Evolutionary conservation across 2,113 vertebrate genomes (phyloP).

Genomic region (Leptobrachium leishanense): DNA sequence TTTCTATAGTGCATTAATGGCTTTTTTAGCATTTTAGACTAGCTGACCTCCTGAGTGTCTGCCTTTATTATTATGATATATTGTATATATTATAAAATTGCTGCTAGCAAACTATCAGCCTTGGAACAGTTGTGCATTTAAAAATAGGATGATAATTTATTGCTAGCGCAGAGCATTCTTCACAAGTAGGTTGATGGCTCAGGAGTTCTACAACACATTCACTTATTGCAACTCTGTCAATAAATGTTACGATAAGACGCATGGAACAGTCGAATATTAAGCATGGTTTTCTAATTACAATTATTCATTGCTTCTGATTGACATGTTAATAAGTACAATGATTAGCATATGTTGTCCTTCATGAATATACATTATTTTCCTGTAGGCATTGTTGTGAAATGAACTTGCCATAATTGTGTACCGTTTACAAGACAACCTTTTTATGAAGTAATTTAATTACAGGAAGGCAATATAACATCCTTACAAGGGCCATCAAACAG

Average conservation of each 20-base stretch:
- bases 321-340: conserved; percentile 34
- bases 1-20: neutral
- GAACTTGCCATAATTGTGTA: conserved; percentile 42
- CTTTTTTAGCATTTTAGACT: neutral
- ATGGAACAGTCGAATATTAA: neutral
- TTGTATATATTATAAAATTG: neutral
- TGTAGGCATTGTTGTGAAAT: conserved; percentile 36
- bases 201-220: neutral
- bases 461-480: conserved; percentile 46
- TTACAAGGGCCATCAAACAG: conserved; percentile 48
- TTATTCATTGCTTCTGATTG: conserved; percentile 13
- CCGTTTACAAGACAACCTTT: conserved; percentile 43
- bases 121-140: neutral
- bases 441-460: conserved; percentile 48
- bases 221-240: neutral
- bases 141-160: conserved; percentile 8
- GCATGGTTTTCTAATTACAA: conserved; percentile 2
- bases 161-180: neutral
- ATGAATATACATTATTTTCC: conserved; percentile 49
- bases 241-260: neutral
- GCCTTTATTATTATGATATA: neutral
- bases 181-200: neutral
- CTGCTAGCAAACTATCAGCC: neutral
- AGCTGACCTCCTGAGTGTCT: neutral
- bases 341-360: conserved; percentile 46